Evolutionary conservation across 1,140 invertebrate genomes (phyloP), one percentile per base, ranked within the genome.

Genomic region (Drosophila lacteicornis): DNA sequence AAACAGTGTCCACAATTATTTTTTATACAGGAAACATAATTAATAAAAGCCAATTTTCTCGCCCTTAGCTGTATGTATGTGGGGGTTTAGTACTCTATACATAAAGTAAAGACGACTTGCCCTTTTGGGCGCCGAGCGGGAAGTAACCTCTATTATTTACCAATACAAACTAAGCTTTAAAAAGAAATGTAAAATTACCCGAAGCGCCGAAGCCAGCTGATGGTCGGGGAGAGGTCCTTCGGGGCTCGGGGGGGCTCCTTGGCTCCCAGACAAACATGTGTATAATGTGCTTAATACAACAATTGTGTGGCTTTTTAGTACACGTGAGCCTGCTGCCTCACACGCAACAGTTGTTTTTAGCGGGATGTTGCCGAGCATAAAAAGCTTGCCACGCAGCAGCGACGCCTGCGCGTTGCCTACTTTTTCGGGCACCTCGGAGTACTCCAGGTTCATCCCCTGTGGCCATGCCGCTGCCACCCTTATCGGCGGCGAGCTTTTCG

Each of bases 281-380:
- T 86, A 86, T 71, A 69, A 80, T 73, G 45, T 84, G 80, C 82
- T 80, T 80, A 78, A 83, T 83, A 81, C 78, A 84, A 78, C 80
- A 78, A 88, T 88, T 87, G 84, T 81, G 84, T 88, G 84, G 77
- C 73, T 87, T 84, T 87, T 87, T 84, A 87, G 80, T 79, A 87
- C 84, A n/a, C 36, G 53, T 13, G 46, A 15, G 19, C 25, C 11
- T 17, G 33, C 68, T 53, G 60, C 40, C 43, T n/a, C 69, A 74
- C 78, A 88, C 62, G 84, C 84, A 88, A 88, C 84, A 88, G 84
- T 88, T 88, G 84, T 88, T 82, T 70, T 77, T 68, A 63, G 19
- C 58, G 56, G 27, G 45, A 68, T 82, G 75, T 82, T 68, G 69
- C 75, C 53, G 49, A 60, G 17, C 60, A 49, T 51, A 59, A 46